Base-by-base conservation (phyloP, 2,113 vertebrate species). In the Austrofundulus limnaeus region DNA sequence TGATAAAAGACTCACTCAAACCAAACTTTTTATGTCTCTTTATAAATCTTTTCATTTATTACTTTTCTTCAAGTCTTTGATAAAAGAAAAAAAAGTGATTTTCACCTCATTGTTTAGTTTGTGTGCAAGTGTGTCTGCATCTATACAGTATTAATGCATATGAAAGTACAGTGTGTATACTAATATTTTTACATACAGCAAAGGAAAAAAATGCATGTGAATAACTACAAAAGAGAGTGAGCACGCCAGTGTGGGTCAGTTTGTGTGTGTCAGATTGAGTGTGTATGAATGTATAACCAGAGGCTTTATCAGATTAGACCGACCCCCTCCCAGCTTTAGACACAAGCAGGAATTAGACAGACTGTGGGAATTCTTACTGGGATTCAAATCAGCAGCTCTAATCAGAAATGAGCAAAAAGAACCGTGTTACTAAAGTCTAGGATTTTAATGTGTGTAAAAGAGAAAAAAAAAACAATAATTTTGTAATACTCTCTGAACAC, bases 301-400 rank as follows among this genome's bases (percentile, higher is more conserved):
- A 20, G 73, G 78, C 51, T 70, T 87, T 82, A 87, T 69, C 62
- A 10, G 85, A 82, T 90, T 83, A 87, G 55, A 23, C 75, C n/a
- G 20, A 54, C 68, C 81, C 80, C 81, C 82, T 75, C 72, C 58
- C 43, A 57, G 82, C 75, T 85, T 81, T 72, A 80, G 73, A 67
- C 80, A 82, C 68, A 31, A 75, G 61, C 66, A 77, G 78, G 82
- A 85, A 83, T 85, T 83, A 85, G 78, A 59, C 74, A 75, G 75
- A 84, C 80, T 88, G 80, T 86, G 85, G 76, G 82, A 90, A 88
- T 88, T 87, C 85, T 85, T 86, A 77, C 81, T 80, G 69, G 81
- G 71, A 85, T 87, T 83, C 79, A 80, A 80, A 83, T 80, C 61
- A 64, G 51, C 68, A 73, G 81, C 71, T 78, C 84, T 81, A 82